Evolutionary conservation across 2,888 invertebrate species (phyloP).

Genomic region (Luffia ferchaultella): DNA sequence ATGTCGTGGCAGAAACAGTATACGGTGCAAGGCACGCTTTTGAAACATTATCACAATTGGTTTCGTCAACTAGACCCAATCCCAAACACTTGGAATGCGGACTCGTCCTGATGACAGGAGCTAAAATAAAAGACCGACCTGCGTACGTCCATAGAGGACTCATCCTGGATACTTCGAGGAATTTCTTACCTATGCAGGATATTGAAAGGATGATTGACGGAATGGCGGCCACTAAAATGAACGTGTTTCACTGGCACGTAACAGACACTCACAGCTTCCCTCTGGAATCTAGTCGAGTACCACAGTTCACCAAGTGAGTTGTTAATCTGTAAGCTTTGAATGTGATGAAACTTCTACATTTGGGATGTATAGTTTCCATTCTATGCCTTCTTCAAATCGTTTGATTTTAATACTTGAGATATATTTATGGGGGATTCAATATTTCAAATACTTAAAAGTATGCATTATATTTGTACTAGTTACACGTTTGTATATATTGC

Average conservation of each 20-base stretch:
- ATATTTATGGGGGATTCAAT: no score
- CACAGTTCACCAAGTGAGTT: slow-evolving; percentile 75
- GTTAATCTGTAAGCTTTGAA: background rate
- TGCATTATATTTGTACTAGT: no score
- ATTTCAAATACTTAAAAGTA: no score
- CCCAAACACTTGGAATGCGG: slow-evolving; percentile 40
- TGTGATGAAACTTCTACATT: no score
- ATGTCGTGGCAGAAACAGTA: slow-evolving; percentile 67
- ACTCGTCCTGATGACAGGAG: slow-evolving; percentile 69
- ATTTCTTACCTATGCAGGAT: slow-evolving; percentile 78
- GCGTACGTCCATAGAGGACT: slow-evolving; percentile 86
- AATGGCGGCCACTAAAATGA: slow-evolving; percentile 89
- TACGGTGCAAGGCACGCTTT: slow-evolving; percentile 80
- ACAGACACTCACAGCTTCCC: slow-evolving; percentile 95
- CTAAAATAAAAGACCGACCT: slow-evolving; percentile 79
- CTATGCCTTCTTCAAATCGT: no score
- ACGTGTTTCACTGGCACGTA: slow-evolving; percentile 93
- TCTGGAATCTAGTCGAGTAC: slow-evolving; percentile 76
- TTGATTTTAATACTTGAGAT: no score
- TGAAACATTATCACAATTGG: slow-evolving; percentile 78
- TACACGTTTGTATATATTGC: no score
- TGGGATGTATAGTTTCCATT: no score
- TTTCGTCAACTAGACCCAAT: slow-evolving; percentile 34
- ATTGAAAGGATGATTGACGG: slow-evolving; percentile 81
- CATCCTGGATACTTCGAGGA: slow-evolving; percentile 87